Percentiles rank a stretch among this genome's conserved stretches.
Evolutionary conservation across 2,113 vertebrate genomes (phyloP).

Genomic region (Forbesichthys agassizii): DNA sequence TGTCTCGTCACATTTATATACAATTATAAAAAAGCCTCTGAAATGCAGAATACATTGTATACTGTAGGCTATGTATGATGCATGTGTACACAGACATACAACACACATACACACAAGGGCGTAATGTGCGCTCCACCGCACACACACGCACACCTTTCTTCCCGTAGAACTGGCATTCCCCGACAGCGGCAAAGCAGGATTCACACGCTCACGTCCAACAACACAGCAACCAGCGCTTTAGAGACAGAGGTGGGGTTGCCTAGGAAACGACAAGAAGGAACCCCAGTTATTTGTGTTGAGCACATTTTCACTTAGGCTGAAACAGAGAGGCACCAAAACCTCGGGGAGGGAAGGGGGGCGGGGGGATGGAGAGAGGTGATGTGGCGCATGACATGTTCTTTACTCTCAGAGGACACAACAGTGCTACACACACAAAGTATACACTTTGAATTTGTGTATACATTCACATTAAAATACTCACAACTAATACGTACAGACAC

Average conservation of each 20-base stretch:
- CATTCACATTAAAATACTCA: constrained; percentile 11
- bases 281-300: constrained; percentile 74
- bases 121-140: no score
- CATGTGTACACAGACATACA: no score
- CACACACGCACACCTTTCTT: constrained; percentile 16
- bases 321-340: constrained; percentile 63
- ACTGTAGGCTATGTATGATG: no score
- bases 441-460: background rate
- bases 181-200: no score
- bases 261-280: constrained; percentile 74
- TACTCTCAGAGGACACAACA: constrained; percentile 54
- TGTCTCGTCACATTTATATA: no score
- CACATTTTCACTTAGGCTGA: constrained; percentile 73
- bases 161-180: constrained; percentile 24
- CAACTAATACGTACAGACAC: constrained; percentile 23
- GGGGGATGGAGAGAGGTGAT: constrained; percentile 41
- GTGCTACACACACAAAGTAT: constrained; percentile 14
- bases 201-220: constrained; percentile 43
- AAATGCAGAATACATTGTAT: no score
- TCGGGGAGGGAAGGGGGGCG: constrained; percentile 56
- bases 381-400: constrained; percentile 70
- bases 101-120: no score
- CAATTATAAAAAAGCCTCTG: no score
- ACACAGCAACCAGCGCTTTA: constrained; percentile 55
- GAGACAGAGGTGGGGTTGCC: constrained; percentile 74